Conservation (phyloP, 2,797 vertebrate genomes). For the Heliangelus exortis region DNA sequence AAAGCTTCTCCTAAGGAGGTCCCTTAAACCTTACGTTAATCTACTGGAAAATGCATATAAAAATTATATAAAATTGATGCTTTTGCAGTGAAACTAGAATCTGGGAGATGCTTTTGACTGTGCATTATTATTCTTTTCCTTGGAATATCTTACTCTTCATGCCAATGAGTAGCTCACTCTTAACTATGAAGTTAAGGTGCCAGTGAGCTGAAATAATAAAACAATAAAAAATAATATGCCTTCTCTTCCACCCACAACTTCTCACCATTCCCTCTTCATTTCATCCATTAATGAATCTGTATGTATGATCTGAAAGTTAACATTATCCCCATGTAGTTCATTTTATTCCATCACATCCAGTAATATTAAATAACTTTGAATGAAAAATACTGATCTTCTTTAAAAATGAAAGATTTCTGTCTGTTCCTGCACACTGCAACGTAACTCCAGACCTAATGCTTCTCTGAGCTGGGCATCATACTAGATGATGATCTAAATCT, state of each 20-base stretch:
- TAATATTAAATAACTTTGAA: neutral
- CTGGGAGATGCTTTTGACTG: neutral
- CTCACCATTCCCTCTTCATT: neutral
- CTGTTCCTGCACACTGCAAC: neutral
- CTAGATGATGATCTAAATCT: neutral
- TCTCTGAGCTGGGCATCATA: neutral
- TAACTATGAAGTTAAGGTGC: neutral
- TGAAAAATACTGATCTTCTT: neutral
- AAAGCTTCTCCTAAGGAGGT: neutral
- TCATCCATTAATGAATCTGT: neutral
- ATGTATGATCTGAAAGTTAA: neutral
- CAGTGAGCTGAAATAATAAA: neutral
- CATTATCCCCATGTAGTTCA: neutral
- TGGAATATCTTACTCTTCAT: neutral
- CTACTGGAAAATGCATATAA: neutral
- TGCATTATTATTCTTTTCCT: neutral
- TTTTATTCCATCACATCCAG: neutral
- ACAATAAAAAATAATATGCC: neutral
- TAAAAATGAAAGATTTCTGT: neutral
- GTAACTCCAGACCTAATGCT: neutral
- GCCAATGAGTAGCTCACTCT: neutral
- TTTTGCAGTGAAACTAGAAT: neutral
- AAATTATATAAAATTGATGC: neutral
- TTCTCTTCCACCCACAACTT: neutral
- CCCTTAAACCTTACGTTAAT: neutral